Percentiles rank a stretch among this genome's conserved stretches.
Evolutionary conservation across 30 jellyfish, hydroid and myxozoan species (phyloP).

Genomic region (Pelagia noctiluca): DNA sequence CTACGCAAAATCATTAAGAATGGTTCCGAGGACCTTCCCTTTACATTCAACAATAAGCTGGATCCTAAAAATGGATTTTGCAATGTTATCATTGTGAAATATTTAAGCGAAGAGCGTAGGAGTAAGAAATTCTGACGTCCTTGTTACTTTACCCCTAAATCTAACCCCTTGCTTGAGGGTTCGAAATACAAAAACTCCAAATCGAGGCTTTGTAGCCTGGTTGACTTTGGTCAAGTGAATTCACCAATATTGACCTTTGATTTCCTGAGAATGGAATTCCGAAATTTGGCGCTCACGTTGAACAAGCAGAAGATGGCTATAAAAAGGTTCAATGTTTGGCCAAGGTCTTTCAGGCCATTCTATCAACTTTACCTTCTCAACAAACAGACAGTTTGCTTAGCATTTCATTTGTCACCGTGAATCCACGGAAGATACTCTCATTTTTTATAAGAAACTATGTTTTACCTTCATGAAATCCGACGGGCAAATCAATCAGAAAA

Average conservation of each 20-base stretch:
- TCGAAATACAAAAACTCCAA: constrained; percentile 6
- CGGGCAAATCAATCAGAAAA: no score
- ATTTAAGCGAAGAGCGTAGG: neutral
- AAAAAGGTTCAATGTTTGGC: constrained; percentile 38
- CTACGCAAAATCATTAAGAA: no score
- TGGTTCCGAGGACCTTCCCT: no score
- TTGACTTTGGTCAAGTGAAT: constrained; percentile 54
- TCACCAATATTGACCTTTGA: constrained; percentile 51
- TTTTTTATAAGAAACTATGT: no score
- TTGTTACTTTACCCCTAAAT: no score
- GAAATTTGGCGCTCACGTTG: neutral
- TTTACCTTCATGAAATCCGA: no score
- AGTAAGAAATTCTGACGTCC: neutral
- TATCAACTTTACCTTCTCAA: neutral
- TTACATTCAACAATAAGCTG: neutral
- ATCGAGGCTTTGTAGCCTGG: constrained; percentile 20
- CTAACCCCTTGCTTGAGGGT: neutral
- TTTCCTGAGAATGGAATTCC: constrained; percentile 67
- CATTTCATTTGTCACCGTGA: neutral
- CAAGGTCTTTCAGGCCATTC: constrained; percentile 11
- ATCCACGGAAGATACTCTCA: no score
- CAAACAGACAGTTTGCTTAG: neutral
- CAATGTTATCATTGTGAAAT: neutral
- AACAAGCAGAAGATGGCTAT: constrained; percentile 12
- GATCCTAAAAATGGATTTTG: neutral